A percentile compares a stretch with the other conserved stretches of the same genome.
Evolutionary conservation across 2,888 invertebrate species (phyloP).

Genomic region (Leptinotarsa juncta): DNA sequence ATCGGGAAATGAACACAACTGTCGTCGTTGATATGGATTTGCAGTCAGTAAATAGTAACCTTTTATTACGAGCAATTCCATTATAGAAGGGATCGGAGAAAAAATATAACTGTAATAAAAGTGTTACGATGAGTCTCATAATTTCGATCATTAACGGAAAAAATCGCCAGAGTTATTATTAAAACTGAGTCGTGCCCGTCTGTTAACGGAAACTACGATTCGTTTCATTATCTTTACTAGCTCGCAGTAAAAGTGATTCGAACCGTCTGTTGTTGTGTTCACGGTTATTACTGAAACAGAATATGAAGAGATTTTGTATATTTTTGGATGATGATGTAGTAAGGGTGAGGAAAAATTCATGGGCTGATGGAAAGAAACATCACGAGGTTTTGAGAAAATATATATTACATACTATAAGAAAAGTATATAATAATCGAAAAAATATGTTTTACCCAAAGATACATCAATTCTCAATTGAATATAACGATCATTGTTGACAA

Average conservation of each 20-base stretch:
- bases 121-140: constrained; percentile 7
- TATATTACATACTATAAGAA: too few relatives aligned
- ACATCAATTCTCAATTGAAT: too few relatives aligned
- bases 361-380: too few relatives aligned
- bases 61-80: constrained; percentile 19
- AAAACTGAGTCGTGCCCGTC: background rate
- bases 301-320: background rate
- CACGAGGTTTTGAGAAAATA: too few relatives aligned
- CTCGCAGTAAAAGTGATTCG: constrained; percentile 24
- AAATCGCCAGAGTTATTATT: background rate
- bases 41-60: background rate
- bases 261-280: constrained; percentile 9
- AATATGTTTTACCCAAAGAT: too few relatives aligned
- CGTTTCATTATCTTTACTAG: constrained; percentile 16
- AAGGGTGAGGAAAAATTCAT: background rate
- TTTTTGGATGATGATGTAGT: constrained; percentile 5
- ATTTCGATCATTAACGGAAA: constrained; percentile 10
- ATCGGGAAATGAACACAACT: background rate
- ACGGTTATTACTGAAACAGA: constrained; percentile 13
- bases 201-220: background rate
- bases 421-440: too few relatives aligned
- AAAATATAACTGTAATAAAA: constrained; percentile 15
- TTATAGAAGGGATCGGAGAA: constrained; percentile 7
- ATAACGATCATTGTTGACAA: too few relatives aligned
- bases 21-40: background rate